Percentiles rank a stretch among this genome's conserved stretches.
These are phyloP conservation scores for Tachycineta bicolor DNA, from an alignment of 2,113 vertebrate species.

Conservation along the genomic window DNA sequence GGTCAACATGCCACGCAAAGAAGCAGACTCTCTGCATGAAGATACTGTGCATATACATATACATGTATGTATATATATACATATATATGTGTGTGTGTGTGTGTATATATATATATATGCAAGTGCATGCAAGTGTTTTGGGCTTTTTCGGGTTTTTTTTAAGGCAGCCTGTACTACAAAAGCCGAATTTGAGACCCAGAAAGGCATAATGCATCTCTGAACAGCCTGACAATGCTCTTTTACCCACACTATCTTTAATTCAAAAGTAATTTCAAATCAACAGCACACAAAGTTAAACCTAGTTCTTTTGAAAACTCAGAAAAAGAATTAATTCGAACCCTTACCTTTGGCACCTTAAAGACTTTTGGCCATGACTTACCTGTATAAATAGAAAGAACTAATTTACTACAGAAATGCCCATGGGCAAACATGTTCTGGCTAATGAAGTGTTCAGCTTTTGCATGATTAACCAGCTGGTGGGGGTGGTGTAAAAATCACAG, in stretches of 20 bases:
- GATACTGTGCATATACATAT: not conserved
- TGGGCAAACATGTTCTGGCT: slow-evolving; percentile 91
- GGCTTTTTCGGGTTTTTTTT: not conserved
- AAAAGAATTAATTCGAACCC: slow-evolving; percentile 76
- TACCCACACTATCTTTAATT: not conserved
- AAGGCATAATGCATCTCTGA: not conserved
- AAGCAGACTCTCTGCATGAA: not conserved
- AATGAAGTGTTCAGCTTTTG: slow-evolving; percentile 95
- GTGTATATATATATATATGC: not conserved
- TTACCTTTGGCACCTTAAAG: slow-evolving; percentile 81
- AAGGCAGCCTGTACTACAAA: not conserved
- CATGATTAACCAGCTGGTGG: slow-evolving; percentile 95
- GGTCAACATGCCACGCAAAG: not conserved
- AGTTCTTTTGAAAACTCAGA: slow-evolving; percentile 51
- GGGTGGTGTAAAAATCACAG: slow-evolving; percentile 89
- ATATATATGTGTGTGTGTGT: too few relatives aligned
- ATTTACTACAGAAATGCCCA: slow-evolving; percentile 88
- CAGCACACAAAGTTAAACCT: slow-evolving; percentile 26
- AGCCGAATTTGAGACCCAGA: not conserved
- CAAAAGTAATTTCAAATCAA: slow-evolving; percentile 46
- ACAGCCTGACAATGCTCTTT: not conserved
- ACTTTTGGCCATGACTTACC: slow-evolving; percentile 85
- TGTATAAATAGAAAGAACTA: slow-evolving; percentile 89
- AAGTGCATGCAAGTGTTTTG: not conserved
- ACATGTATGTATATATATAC: accelerated